Conservation (phyloP, 1,140 invertebrate species). For the Tyrophagus putrescentiae region DNA sequence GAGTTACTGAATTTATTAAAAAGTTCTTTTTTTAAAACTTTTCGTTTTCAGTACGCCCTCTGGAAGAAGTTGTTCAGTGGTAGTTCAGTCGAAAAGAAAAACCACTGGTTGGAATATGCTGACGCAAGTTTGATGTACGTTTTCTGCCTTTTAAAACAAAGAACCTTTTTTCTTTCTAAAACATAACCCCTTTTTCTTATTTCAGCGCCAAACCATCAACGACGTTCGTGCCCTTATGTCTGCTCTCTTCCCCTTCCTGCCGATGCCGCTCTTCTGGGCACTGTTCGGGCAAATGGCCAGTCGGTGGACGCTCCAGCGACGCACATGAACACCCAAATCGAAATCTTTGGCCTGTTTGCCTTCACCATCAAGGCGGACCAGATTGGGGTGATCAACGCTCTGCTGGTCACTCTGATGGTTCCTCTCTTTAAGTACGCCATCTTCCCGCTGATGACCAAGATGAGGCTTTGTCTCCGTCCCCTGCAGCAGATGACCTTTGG, state of each 20-base stretch:
- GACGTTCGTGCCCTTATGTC: slow-evolving; percentile 58
- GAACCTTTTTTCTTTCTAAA: slow-evolving; percentile 8
- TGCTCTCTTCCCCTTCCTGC: slow-evolving; percentile 59
- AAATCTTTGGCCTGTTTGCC: slow-evolving; percentile 47
- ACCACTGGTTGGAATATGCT: slow-evolving; percentile 64
- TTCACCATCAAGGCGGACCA: slow-evolving; percentile 61
- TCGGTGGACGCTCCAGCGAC: slow-evolving; percentile 81
- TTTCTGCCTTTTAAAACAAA: slow-evolving; percentile 25
- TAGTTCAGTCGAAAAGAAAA: slow-evolving; percentile 37
- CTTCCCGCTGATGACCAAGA: slow-evolving; percentile 43
- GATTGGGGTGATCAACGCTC: slow-evolving; percentile 66
- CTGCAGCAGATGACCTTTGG: slow-evolving; percentile 62
- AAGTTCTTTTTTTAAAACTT: slow-evolving; percentile 34
- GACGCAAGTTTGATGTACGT: slow-evolving; percentile 45
- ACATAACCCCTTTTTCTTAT: background rate
- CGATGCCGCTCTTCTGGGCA: slow-evolving; percentile 77
- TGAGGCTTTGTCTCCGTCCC: slow-evolving; percentile 42
- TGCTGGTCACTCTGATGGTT: slow-evolving; percentile 68
- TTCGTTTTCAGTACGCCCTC: slow-evolving; percentile 22
- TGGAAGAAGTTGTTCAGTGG: slow-evolving; percentile 24
- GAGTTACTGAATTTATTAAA: slow-evolving; percentile 47
- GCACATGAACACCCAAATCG: slow-evolving; percentile 74
- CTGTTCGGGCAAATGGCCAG: slow-evolving; percentile 71
- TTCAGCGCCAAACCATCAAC: slow-evolving; percentile 37
- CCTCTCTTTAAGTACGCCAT: slow-evolving; percentile 62